These are phyloP conservation scores for Cossypha polioptera DNA, from an alignment of 2,797 vertebrate species.

Conservation along the genomic window DNA sequence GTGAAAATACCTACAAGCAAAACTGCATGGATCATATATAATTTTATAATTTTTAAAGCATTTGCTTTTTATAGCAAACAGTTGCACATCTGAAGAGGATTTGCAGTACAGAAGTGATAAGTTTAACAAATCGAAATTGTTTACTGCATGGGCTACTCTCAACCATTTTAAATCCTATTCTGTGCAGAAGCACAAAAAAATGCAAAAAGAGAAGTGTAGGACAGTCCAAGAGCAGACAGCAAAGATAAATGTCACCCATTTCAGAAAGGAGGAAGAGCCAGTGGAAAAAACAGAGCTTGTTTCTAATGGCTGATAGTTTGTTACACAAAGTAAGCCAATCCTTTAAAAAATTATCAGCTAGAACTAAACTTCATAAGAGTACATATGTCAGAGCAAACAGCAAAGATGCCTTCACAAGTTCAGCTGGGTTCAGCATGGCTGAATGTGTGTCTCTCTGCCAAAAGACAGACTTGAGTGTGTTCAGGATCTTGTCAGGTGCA, in stretches of 20 bases:
- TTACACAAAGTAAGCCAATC: not conserved
- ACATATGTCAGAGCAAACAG: conserved; percentile 29
- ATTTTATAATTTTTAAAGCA: not conserved
- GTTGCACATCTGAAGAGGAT: not conserved
- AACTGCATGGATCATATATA: not conserved
- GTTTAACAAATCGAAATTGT: not conserved
- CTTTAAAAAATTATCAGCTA: conserved; percentile 11
- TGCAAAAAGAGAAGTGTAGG: not conserved
- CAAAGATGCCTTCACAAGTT: not conserved
- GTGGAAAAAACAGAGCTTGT: not conserved
- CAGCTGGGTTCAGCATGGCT: not conserved
- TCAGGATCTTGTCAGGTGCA: not conserved
- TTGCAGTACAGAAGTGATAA: not conserved
- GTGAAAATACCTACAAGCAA: not conserved
- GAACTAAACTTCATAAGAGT: not conserved
- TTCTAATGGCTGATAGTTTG: conserved; percentile 1
- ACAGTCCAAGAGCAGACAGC: not conserved
- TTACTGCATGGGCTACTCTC: not conserved
- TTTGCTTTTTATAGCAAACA: conserved; percentile 11
- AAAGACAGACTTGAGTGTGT: not conserved
- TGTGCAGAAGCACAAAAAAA: not conserved
- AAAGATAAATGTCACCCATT: not conserved
- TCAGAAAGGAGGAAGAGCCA: not conserved
- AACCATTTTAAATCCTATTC: not conserved
- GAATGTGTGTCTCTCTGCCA: not conserved